Base-by-base conservation (phyloP, 2,113 vertebrate genomes). In the Chinchilla lanigera region DNA sequence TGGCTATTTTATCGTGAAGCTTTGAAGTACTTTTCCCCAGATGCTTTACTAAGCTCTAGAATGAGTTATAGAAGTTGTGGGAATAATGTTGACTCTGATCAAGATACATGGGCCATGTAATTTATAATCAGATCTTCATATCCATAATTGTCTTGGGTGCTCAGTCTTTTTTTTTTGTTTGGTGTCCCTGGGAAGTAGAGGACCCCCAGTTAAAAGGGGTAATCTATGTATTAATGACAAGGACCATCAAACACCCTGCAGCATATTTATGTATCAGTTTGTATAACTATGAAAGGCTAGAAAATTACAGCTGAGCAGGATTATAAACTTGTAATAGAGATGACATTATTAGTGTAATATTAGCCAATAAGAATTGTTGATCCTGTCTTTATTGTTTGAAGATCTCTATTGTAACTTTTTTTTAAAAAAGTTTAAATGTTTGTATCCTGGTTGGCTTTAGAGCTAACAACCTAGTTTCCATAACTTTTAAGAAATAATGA, bases 401-500 rank as follows among this genome's bases (percentile, higher is more conserved):
- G 89, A 95, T 28, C 60, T 88, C 44, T 47, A 24, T 86, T 95
- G 33, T 94, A 86, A 58, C 61, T 77, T 94, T 88, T 88, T 60
- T 26, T 16, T 11, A 24, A 41, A 71, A 77, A 78, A 71, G 47
- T 16, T 52, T 89, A 24, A 58, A 24, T 63, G 47, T 38, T 86
- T 65, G 28, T 54, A 6, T 93, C 60, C 56, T 33, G 0, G 24
- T 20, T 90, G 47, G 47, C 82, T 85, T 95, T 96, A 89, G 78
- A 65, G 54, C 60, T 96, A 52, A 89, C 28, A 93, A 9, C 19
- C 35, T 54, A 95, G 56, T 85, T 95, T 69, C 61, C 91, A 30
- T 95, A n/a, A 95, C 75, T 90, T 92, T 89, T 85, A 85, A 93
- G 77, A 89, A 75, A 91, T 61, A 82, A 83, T 12, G 16, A 78